These are phyloP conservation scores for Pipistrellus nathusii DNA, from an alignment of 2,797 vertebrate species.

Conservation along the genomic window DNA sequence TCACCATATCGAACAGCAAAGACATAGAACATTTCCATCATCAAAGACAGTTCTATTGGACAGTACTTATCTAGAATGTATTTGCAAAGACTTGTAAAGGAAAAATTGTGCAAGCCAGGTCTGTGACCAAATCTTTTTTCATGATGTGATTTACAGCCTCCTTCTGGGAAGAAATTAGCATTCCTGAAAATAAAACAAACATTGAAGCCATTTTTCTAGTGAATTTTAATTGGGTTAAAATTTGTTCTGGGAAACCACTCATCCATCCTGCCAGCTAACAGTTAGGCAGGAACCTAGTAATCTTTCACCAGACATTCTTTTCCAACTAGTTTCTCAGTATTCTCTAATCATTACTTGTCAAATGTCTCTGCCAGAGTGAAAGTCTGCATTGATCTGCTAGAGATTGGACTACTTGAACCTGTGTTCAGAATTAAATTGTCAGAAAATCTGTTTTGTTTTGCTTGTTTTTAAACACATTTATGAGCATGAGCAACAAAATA, in stretches of 20 bases:
- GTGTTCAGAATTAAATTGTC: background rate
- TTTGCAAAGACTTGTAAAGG: background rate
- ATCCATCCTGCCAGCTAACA: background rate
- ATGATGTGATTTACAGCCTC: background rate
- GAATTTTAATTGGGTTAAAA: conserved; percentile 12
- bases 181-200: background rate
- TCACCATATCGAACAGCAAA: background rate
- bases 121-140: conserved; percentile 25
- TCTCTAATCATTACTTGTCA: background rate
- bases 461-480: conserved; percentile 16
- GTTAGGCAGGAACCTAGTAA: background rate
- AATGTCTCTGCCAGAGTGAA: background rate
- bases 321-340: background rate
- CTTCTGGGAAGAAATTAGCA: conserved; percentile 49
- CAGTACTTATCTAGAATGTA: background rate
- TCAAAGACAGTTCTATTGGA: background rate
- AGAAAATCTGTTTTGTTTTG: conserved; percentile 18
- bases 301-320: background rate
- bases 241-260: conserved; percentile 28
- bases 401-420: background rate
- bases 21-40: background rate
- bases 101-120: background rate
- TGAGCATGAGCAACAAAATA: background rate
- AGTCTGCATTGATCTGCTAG: conserved; percentile 23
- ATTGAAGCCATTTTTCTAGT: conserved; percentile 6